These are phyloP conservation scores for Pterostichus madidus DNA, from an alignment of 2,888 invertebrate species.

Conservation along the genomic window DNA sequence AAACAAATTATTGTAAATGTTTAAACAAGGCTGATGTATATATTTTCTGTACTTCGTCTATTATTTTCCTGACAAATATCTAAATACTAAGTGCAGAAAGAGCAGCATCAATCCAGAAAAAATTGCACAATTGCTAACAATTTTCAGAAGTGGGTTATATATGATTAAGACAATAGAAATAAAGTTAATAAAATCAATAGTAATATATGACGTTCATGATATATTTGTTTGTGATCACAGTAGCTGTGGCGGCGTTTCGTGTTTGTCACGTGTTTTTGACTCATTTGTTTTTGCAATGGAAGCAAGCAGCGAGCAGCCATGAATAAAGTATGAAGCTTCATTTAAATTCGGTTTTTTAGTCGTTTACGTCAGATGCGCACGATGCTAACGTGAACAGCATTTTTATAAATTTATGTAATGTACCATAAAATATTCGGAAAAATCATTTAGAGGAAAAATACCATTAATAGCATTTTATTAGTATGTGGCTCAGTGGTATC, in stretches of 20 bases:
- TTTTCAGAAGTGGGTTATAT: no score
- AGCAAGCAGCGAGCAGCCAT: constrained; percentile 18
- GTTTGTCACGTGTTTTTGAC: constrained; percentile 49
- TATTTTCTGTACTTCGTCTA: no score
- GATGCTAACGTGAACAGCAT: constrained; percentile 28
- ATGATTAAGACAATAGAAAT: background rate
- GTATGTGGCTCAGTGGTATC: no score
- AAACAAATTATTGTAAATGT: no score
- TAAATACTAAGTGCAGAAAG: no score
- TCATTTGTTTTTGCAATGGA: constrained; percentile 46
- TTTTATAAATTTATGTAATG: constrained; percentile 16
- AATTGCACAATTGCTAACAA: no score
- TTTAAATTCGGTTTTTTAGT: constrained; percentile 40
- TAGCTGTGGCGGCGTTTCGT: background rate
- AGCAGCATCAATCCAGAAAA: no score
- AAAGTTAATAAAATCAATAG: constrained; percentile 10
- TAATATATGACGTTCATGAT: background rate
- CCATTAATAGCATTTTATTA: no score
- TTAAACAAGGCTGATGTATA: no score
- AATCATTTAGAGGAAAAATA: background rate
- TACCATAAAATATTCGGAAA: background rate
- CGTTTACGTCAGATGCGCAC: constrained; percentile 6
- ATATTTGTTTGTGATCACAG: constrained; percentile 25
- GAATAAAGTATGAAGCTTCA: constrained; percentile 48
- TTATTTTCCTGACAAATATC: no score